Evolutionary conservation across 2,888 invertebrate species (phyloP), one percentile per base, ranked within the genome.

Genomic region (Harpalus rufipes): DNA sequence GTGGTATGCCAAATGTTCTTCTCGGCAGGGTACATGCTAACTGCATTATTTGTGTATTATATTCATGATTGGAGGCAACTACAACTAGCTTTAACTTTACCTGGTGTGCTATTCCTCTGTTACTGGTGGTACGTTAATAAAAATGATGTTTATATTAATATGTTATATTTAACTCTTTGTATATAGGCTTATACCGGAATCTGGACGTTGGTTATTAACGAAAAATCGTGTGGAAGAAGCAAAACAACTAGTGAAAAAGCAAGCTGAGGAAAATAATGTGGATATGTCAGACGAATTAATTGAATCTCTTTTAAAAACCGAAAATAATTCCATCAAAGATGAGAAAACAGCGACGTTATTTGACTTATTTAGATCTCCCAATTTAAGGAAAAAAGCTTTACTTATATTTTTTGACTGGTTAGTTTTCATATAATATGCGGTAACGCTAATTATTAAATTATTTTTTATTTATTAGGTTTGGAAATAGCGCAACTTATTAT

Each of bases 401-500:
- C 92, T 95, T 81, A 93, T 96, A 86, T 95, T 95, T 90, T 95
- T 95, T 89, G 94, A 95, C 89, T 96, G 96, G 96, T 94, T 92
- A 90, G 91, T 14, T 56, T 12, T 3, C 44, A 51, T 12, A 59
- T 39, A n/a, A 14, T 14, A 86, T 61, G 21, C 84, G 80, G 12
- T 39, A 14, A 76, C 84, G 80, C 12, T 39, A 14, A 76, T 84
- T 59, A 59, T 59, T 79, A 82, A 81, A 44, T 74, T 78, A 44
- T 12, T 80, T 56, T 72, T 5, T 39, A 25, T 21, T 44, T 63
- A 56, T 61, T 5, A 96, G 96, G 96, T 94, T 96, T 89, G 95
- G 95, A 16, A 95, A 95, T 88, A 95, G 95, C 87, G 94, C 95
- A 85, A 94, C 95, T 7, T 96, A 96, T 90, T 96, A 96, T 88